Evolutionary conservation across 1,140 invertebrate genomes (phyloP).

Genomic region (Hydropsyche tenuis): DNA sequence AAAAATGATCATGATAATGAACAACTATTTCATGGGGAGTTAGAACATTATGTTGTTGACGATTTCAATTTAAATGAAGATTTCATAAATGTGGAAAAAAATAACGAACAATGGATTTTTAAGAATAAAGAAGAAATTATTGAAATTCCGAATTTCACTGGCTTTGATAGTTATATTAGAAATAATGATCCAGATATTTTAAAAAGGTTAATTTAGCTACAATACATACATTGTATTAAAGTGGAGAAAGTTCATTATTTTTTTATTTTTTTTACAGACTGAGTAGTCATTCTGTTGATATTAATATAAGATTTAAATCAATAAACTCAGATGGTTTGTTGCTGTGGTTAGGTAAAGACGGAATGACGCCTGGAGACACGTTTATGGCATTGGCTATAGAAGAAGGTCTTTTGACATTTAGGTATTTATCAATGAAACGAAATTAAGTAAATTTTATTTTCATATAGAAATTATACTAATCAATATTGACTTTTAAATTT

Average conservation of each 20-base stretch:
- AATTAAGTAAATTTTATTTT: background rate
- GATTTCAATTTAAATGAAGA: conserved; percentile 18
- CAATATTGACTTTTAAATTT: conserved; percentile 12
- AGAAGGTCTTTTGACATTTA: conserved; percentile 66
- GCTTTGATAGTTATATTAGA: conserved; percentile 72
- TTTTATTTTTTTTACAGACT: conserved; percentile 65
- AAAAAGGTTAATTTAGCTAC: no score
- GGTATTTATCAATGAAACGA: conserved; percentile 50
- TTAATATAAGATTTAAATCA: conserved; percentile 80
- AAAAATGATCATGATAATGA: conserved; percentile 30
- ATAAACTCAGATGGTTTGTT: conserved; percentile 76
- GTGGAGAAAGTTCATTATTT: background rate
- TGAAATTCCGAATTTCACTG: conserved; percentile 66
- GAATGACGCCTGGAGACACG: conserved; percentile 70
- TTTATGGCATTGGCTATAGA: conserved; percentile 86
- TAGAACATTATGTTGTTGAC: conserved; percentile 5
- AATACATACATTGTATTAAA: no score
- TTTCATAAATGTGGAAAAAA: conserved; percentile 19
- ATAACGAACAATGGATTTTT: background rate
- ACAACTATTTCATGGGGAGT: conserved; percentile 2
- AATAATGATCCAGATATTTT: conserved; percentile 73
- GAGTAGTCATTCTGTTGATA: conserved; percentile 77
- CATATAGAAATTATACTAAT: no score
- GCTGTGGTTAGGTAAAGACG: conserved; percentile 86
- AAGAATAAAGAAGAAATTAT: conserved; percentile 26